Percentiles rank a stretch among this genome's conserved stretches.
These are phyloP conservation scores for Drosophila barbarae DNA, from an alignment of 2,888 invertebrate species.

Conservation along the genomic window DNA sequence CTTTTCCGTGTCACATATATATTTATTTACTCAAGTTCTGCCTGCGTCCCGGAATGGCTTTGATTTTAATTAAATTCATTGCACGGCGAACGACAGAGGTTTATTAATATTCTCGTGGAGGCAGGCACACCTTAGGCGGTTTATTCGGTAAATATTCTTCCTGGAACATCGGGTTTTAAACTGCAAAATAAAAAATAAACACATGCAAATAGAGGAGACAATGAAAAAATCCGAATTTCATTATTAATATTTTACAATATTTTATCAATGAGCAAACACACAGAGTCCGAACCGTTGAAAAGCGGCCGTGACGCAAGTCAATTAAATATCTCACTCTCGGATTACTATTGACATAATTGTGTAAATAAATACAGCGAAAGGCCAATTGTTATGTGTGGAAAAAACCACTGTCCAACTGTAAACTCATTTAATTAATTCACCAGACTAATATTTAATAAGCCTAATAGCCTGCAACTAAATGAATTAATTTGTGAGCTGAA, in stretches of 20 bases:
- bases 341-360: background rate
- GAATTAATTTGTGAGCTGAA: background rate
- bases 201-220: background rate
- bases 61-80: slow-evolving; percentile 2
- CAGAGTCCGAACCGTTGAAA: background rate
- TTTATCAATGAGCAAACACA: background rate
- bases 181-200: background rate
- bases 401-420: background rate
- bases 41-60: background rate
- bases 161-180: background rate
- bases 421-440: background rate
- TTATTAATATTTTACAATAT: background rate
- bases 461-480: background rate
- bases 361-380: background rate
- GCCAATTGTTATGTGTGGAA: background rate
- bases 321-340: background rate
- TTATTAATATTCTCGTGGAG: background rate
- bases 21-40: slow-evolving; percentile 1
- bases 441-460: background rate
- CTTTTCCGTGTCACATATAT: background rate
- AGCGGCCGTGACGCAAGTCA: background rate
- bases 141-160: background rate
- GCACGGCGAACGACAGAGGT: background rate
- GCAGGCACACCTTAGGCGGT: background rate
- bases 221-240: background rate